Evolutionary conservation across 2,797 vertebrate genomes (phyloP).

Genomic region (Schizopygopsis malacanthus): DNA sequence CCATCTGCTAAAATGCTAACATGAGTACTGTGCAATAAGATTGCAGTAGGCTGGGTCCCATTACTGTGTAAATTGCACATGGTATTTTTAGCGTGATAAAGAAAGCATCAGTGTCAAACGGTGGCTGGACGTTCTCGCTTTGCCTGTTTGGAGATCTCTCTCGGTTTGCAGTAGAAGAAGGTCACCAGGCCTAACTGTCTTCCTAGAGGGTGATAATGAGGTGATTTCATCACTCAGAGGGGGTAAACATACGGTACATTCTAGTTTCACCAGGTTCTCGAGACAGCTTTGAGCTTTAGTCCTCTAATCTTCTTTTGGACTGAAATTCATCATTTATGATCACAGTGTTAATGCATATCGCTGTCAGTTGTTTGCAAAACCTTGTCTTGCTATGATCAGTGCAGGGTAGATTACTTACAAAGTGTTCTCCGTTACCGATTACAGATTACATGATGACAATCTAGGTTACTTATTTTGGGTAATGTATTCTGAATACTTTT

Average conservation of each 20-base stretch:
- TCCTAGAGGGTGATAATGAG: conserved; percentile 7
- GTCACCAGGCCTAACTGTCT: neutral
- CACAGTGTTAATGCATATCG: neutral
- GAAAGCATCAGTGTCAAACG: neutral
- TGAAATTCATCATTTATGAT: neutral
- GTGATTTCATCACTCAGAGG: neutral
- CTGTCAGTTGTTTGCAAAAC: neutral
- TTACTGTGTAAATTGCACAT: conserved; percentile 6
- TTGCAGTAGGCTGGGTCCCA: neutral
- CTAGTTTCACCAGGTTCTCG: neutral
- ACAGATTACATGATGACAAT: no score
- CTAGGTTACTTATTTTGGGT: no score
- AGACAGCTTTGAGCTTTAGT: neutral
- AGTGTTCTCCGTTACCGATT: no score
- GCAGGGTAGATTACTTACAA: no score
- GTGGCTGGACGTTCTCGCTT: neutral
- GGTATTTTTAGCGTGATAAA: conserved; percentile 15
- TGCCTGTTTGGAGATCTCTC: neutral
- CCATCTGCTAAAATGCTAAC: conserved; percentile 28
- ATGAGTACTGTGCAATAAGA: neutral
- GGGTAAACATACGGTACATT: neutral
- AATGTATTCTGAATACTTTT: no score
- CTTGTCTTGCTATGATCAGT: no score
- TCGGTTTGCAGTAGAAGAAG: neutral
- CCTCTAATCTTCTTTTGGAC: neutral